Base-by-base conservation (phyloP, 2,888 invertebrate species). In the Rhodophaea formosa region DNA sequence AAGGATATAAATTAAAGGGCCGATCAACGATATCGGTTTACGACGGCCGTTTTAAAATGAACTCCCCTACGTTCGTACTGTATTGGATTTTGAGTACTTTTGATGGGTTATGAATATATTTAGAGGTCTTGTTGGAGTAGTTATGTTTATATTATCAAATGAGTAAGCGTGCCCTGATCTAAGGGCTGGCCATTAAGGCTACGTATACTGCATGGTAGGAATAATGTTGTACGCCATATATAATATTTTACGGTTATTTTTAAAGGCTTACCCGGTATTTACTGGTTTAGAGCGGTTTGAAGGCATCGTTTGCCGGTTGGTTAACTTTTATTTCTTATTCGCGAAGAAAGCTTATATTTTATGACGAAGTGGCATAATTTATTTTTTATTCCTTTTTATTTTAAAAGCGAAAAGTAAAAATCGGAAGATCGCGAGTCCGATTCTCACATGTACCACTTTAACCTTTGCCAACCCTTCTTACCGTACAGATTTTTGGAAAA, bases 1-100 rank as follows among this genome's bases (percentile, higher is more conserved):
- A 62, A 60, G 58, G 59, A 58, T 57, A 62, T 62, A 65, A 65
- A 65, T 65, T 65, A 61, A 65, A 58, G 61, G 58, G 58, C 44
- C 60, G 60, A 62, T 61, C 58, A 16, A 29, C 52, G 62, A 65
- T 62, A 62, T 61, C 59, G 61, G 46, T 62, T 60, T 59, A 58
- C 51, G 54, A 17, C 16, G 42, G 10, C 62, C 59, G 60, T 57
- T 58, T 47, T 62, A 62, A 54, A 53, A 44, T 46, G 60, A 45
- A 3, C 60, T 39, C 23, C 8, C 43, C 16, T 39, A 17, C 51
- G 12, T 51, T 10, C 16, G 0, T 3, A 12, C 6, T 51, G 5
- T 17, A 51, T 12, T 16, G 35, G 8, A 51, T 16, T 12, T 8
- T 5, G 17, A 12, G 1, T 39, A 46, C 16, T 35, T 35, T 35